These are phyloP conservation scores for Nesidiocoris tenuis DNA, from an alignment of 2,888 invertebrate genomes.

Conservation along the genomic window DNA sequence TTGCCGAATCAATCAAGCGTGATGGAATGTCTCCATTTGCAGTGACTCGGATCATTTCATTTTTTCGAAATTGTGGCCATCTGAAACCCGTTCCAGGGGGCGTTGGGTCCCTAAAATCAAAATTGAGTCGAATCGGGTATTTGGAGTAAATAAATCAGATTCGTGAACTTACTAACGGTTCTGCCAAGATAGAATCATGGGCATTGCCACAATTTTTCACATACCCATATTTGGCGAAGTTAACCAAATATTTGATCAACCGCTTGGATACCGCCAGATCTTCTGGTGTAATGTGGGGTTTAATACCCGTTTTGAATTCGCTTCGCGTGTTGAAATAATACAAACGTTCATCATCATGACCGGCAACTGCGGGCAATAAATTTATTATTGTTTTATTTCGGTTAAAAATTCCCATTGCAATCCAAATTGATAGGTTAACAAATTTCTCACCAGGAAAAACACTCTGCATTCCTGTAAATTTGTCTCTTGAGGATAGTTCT, in stretches of 20 bases:
- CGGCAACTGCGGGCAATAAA: not conserved
- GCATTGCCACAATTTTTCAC: too few species aligned
- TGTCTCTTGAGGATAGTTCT: not conserved
- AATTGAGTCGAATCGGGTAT: not conserved
- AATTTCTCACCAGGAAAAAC: not conserved
- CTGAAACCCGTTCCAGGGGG: not conserved
- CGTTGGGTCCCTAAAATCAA: constrained; percentile 6
- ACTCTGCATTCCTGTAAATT: not conserved
- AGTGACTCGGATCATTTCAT: constrained; percentile 1
- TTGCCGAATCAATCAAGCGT: not conserved
- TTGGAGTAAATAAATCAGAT: not conserved
- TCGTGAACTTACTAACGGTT: too few species aligned
- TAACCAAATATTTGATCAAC: constrained; percentile 21
- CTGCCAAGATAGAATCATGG: too few species aligned
- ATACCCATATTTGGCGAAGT: constrained; percentile 23
- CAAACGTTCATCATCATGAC: not conserved
- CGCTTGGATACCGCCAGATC: constrained; percentile 6
- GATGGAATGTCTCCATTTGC: constrained; percentile 1
- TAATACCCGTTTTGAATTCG: not conserved
- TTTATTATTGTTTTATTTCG: too few species aligned
- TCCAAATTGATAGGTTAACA: too few species aligned
- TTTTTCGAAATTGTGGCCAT: constrained; percentile 3
- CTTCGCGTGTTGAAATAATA: not conserved
- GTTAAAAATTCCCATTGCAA: too few species aligned
- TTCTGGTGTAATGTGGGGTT: not conserved